These are phyloP conservation scores for Ceyx cyanopectus DNA, from an alignment of 2,113 vertebrate species.

Conservation along the genomic window DNA sequence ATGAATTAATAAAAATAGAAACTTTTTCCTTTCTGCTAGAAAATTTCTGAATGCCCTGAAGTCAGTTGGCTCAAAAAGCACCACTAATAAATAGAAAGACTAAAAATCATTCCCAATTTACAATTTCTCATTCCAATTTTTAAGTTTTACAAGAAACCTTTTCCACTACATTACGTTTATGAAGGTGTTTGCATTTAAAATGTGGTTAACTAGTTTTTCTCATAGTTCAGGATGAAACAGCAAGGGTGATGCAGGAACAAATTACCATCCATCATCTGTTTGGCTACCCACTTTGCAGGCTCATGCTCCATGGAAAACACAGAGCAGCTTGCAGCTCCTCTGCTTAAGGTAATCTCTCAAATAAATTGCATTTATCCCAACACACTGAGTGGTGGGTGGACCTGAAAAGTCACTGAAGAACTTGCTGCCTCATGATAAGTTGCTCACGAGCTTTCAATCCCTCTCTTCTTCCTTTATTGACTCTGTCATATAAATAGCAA, in stretches of 20 bases:
- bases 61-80: constrained; percentile 1
- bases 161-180: not conserved
- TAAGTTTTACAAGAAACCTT: not conserved
- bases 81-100: constrained; percentile 20
- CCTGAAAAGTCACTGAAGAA: not conserved
- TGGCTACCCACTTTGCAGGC: not conserved
- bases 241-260: not conserved
- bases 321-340: not conserved
- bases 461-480: not conserved
- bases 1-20: constrained; percentile 63
- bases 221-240: not conserved
- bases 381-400: rapidly evolving
- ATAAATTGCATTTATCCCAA: not conserved
- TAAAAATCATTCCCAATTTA: constrained; percentile 25
- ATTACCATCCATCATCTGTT: not conserved
- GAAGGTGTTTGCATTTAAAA: not conserved
- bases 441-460: not conserved
- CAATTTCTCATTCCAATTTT: not conserved
- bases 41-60: constrained; percentile 27
- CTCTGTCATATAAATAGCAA: not conserved
- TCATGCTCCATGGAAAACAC: not conserved
- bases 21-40: constrained; percentile 30
- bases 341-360: not conserved
- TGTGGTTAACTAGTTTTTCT: not conserved
- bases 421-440: not conserved